Base-by-base conservation (phyloP, 2,888 invertebrate genomes). In the Dolomedes plantarius region DNA sequence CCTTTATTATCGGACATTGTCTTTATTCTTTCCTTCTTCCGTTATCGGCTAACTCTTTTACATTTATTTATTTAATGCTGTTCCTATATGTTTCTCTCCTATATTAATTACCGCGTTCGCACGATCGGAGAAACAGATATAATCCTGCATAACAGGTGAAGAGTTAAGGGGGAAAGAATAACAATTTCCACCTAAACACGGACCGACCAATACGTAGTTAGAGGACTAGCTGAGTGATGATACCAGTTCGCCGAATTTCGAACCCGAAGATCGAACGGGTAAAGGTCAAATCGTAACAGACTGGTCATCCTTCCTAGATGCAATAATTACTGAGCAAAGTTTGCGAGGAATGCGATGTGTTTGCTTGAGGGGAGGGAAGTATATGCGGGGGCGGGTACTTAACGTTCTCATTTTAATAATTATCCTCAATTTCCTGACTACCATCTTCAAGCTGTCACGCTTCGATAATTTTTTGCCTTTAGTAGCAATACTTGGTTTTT, bases 371-470 rank as follows among this genome's bases (percentile, higher is more conserved):
- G 46, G 67, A 67, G 62, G 74, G 23, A 39, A 31, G 39, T 39
- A n/a, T 68, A 11, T 67, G 75, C 75, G 79, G 72, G 79, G 79
- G 79, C 41, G 79, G 72, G 32, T 68, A 27, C 64, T 23, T 27
- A 62, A 64, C 50, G 65, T 80, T 81, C 67, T 74, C 56, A 81
- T 81, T 81, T 81, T 67, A 81, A 81, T 81, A 81, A 81, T 68
- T 81, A 81, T 81, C 67, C 81, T 71, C 46, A 65, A 62, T 64
- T 71, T 62, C 5, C 41, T 68, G 56, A 69, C 68, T 76, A 76
- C 72, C 62, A 62, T 50, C 71, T 78, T n/a, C 41, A 28, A 0
- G 50, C 27, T 36, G 67, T 80, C 80, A 80, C 80, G 80, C 41
- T 67, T 80, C 62, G 16, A 23, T 39, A 23, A 68, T 39, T 23